A percentile compares a stretch with the other conserved stretches of the same genome.
These are phyloP conservation scores for Leptinotarsa texana DNA, from an alignment of 1,140 invertebrate genomes.

Conservation along the genomic window DNA sequence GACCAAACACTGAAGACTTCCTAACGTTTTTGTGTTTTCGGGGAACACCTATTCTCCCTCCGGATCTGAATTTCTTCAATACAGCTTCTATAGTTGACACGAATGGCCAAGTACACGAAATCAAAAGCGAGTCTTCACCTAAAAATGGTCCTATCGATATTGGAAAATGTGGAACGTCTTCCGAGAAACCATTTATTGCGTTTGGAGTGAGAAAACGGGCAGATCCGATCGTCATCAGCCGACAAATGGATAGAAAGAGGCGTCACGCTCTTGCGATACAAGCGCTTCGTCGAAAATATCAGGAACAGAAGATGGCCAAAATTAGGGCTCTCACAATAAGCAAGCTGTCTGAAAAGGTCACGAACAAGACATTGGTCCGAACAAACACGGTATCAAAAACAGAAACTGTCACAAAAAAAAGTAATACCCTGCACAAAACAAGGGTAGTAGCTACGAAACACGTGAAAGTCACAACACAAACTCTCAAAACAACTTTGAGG, in stretches of 20 bases:
- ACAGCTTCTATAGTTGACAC: conserved; percentile 50
- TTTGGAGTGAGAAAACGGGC: conserved; percentile 62
- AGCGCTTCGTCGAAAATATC: conserved; percentile 68
- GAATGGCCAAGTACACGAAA: conserved; percentile 47
- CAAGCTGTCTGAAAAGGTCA: conserved; percentile 54
- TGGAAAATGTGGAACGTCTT: conserved; percentile 42
- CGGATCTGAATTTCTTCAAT: conserved; percentile 77
- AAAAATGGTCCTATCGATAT: conserved; percentile 52
- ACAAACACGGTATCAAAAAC: conserved; percentile 50
- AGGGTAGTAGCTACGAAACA: conserved; percentile 51
- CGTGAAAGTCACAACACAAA: conserved; percentile 49
- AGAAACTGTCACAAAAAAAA: conserved; percentile 48
- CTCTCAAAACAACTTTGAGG: conserved; percentile 44
- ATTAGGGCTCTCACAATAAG: conserved; percentile 54
- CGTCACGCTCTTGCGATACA: conserved; percentile 60
- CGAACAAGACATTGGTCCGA: conserved; percentile 50
- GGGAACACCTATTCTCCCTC: conserved; percentile 75
- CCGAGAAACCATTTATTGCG: conserved; percentile 56
- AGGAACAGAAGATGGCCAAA: conserved; percentile 67
- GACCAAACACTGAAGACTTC: conserved; percentile 89
- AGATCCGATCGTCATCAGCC: conserved; percentile 56
- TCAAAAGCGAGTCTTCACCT: conserved; percentile 42
- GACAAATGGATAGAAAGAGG: conserved; percentile 54
- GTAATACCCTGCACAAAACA: conserved; percentile 44
- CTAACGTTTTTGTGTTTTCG: conserved; percentile 86